These are phyloP conservation scores for Nasonia longicornis DNA, from an alignment of 1,140 invertebrate genomes.

Conservation along the genomic window DNA sequence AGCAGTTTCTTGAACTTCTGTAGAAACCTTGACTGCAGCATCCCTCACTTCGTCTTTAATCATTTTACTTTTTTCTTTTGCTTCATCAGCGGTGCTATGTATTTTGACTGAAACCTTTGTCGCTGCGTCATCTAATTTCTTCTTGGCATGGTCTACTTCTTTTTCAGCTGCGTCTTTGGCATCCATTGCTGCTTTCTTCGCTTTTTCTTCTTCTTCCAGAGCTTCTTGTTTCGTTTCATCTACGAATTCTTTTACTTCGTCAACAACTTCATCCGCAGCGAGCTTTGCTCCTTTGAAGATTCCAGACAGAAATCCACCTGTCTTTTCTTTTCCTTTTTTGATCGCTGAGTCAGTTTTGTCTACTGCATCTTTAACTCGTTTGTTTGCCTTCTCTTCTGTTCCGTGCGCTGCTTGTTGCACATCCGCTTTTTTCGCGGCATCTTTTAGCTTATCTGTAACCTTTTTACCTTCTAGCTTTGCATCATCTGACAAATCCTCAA, in stretches of 20 bases:
- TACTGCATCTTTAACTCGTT: background rate
- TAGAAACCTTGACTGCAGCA: background rate
- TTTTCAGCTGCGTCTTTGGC: slow-evolving; percentile 37
- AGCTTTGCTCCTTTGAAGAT: slow-evolving; percentile 53
- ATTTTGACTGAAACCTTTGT: background rate
- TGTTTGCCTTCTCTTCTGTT: slow-evolving; percentile 16
- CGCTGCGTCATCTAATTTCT: slow-evolving; percentile 18
- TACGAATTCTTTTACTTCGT: slow-evolving; percentile 8
- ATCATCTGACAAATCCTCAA: slow-evolving; percentile 12
- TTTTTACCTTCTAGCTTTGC: slow-evolving; percentile 3
- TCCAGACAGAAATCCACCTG: slow-evolving; percentile 48
- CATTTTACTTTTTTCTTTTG: slow-evolving; percentile 22
- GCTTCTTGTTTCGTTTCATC: slow-evolving; percentile 44
- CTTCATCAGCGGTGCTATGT: slow-evolving; percentile 14
- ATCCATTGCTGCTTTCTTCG: slow-evolving; percentile 19
- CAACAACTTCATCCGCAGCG: slow-evolving; percentile 35
- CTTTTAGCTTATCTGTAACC: slow-evolving; percentile 5
- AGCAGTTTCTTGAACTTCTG: background rate
- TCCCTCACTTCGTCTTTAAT: background rate
- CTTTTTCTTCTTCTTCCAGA: slow-evolving; percentile 43
- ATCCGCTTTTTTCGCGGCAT: background rate
- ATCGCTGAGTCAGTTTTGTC: background rate
- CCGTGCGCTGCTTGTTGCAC: background rate
- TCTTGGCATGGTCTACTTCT: slow-evolving; percentile 35
- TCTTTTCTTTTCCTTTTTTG: slow-evolving; percentile 51